These are phyloP conservation scores for Hoplodrina blanda DNA, from an alignment of 2,888 invertebrate genomes.

Conservation along the genomic window DNA sequence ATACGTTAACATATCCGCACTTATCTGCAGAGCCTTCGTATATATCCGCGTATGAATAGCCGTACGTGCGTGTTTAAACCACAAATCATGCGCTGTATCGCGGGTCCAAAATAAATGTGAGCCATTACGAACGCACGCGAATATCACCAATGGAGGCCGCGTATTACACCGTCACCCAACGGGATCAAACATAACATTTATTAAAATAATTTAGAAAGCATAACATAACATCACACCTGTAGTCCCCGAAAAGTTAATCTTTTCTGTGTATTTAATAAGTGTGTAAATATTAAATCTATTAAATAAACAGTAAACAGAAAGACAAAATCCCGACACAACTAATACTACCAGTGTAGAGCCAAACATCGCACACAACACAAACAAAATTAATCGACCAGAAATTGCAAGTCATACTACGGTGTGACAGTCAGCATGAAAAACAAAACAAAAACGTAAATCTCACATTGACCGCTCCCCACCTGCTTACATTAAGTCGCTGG, in stretches of 20 bases:
- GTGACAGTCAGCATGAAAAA: constrained; percentile 25
- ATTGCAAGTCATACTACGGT: constrained; percentile 23
- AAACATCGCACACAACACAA: too few relatives aligned
- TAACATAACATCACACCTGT: too few relatives aligned
- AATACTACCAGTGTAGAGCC: too few relatives aligned
- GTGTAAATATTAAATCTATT: too few relatives aligned
- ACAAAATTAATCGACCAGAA: neutral
- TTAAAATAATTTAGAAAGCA: too few relatives aligned
- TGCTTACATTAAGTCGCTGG: constrained; percentile 43
- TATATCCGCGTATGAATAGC: constrained; percentile 48
- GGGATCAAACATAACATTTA: neutral
- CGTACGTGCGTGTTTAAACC: constrained; percentile 56
- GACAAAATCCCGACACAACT: too few relatives aligned
- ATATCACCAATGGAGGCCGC: constrained; percentile 36
- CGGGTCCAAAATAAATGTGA: constrained; percentile 63
- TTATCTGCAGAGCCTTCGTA: constrained; percentile 36
- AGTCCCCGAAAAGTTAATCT: too few relatives aligned
- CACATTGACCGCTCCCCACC: constrained; percentile 50
- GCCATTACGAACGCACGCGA: constrained; percentile 59
- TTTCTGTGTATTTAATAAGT: too few relatives aligned
- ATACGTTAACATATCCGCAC: constrained; percentile 21
- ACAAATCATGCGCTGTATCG: constrained; percentile 68
- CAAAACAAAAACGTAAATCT: constrained; percentile 56
- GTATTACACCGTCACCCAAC: constrained; percentile 32
- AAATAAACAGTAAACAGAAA: too few relatives aligned